phyloP scores from a whole-genome alignment of 2,797 vertebrate species.

The Bryconaethiops microstoma region DNA sequence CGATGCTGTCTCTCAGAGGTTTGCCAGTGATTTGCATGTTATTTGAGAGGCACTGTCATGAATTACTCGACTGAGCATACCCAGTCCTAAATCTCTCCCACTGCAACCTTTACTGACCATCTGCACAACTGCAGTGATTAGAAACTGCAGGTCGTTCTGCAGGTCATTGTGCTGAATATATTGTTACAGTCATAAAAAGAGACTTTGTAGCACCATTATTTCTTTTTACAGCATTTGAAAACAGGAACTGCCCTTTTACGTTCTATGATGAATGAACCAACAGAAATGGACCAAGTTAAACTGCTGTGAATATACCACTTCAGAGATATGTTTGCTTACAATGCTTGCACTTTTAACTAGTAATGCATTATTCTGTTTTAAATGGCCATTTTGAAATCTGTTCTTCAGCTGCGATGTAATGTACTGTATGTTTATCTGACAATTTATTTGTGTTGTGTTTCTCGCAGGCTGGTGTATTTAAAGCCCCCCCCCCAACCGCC shows the following conservation, averaged over 20 bases:
- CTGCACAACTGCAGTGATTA: neutral
- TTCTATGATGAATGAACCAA: neutral
- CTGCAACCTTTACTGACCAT: neutral
- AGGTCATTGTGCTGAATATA: neutral
- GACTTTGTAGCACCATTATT: neutral
- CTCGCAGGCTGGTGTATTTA: neutral
- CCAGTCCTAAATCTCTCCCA: neutral
- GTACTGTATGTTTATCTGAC: too few relatives aligned
- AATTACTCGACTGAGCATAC: conserved; percentile 15
- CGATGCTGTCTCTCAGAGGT: neutral
- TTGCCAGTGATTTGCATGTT: conserved; percentile 15
- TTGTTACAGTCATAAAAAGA: neutral
- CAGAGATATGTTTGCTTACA: too few relatives aligned
- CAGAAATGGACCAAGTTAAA: neutral
- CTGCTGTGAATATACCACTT: too few relatives aligned
- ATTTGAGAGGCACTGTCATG: conserved; percentile 20
- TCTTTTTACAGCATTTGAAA: neutral
- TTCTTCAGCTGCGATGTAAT: neutral
- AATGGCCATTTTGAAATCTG: conserved; percentile 2
- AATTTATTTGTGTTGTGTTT: conserved; percentile 2
- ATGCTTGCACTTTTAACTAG: too few relatives aligned
- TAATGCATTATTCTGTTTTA: neutral
- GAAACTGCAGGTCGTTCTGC: neutral
- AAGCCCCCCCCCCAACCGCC: neutral
- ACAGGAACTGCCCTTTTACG: neutral